Evolutionary conservation across 2,888 invertebrate genomes (phyloP), one percentile per base, ranked within the genome.

Genomic region (Synergus gifuensis): DNA sequence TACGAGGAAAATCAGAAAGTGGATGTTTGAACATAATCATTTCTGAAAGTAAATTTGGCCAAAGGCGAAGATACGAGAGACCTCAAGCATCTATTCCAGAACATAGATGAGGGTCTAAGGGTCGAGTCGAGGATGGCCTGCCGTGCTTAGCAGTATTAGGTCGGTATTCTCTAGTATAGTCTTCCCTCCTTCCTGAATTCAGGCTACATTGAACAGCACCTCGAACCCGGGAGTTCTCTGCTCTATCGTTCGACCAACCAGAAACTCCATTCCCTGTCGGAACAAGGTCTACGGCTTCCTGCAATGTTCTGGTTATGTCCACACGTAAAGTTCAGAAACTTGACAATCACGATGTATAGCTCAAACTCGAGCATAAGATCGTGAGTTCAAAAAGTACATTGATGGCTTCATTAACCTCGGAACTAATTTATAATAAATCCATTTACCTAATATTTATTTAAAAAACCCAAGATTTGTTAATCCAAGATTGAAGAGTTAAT

Each of bases 251-350:
- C 84, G 84, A 79, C 85, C 85, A 80, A 85, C 84, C 85, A 82
- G 85, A 86, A 87, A 87, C 85, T 85, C 83, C 81, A 87, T 85
- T 86, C 85, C 81, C 80, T 84, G 84, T 86, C 81, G 84, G 84
- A 85, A 85, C 84, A 83, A 85, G 83, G 83, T 79, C 83, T 83
- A 84, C 79, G 81, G 84, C 83, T 85, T 81, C 66, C 78, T 73
- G 28, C 73, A 73, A 22, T 58, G 73, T 49, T 73, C 73, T 73
- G 42, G 66, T 73, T 73, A 73, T 58, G 58, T 73, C 46, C 58
- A 73, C 73, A 73, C 36, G 18, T 16, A 49, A 73, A 58, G 36
- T 58, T 73, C 73, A 16, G 28, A 58, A 73, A 73, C 73, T 73
- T 49, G 73, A 36, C 44, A 66, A 66, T 66, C 44, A 66, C 44